Evolutionary conservation across 2,797 vertebrate genomes (phyloP), one percentile per base, ranked within the genome.

Genomic region (Sebastes miniatus): DNA sequence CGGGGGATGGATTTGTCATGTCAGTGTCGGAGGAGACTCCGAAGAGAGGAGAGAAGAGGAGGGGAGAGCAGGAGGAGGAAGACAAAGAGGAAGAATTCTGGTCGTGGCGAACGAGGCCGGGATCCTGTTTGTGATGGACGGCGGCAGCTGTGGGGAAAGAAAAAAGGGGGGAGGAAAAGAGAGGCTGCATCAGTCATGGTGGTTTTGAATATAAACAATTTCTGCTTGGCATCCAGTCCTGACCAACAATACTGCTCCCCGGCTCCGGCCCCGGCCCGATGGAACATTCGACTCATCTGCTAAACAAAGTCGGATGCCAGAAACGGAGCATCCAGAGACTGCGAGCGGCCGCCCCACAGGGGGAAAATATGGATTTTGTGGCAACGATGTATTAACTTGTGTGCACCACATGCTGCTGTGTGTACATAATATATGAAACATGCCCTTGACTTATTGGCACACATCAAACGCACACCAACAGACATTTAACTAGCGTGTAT

Each of bases 151-250:
- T 24, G 43, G 79, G 77, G 75, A 83, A 54, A 82, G 75, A 56
- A 31, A 63, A 27, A 36, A 27, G 8, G 59, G n/a, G 57, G 61
- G 64, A 31, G 34, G 58, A 64, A 73, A 64, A 70, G 63, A 77
- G 86, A 83, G 87, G 66, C 76, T 80, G 73, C 79, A 88, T 94
- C 87, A 93, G 90, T 92, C 91, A 91, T 24, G 77, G 85, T 71
- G 90, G 88, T 91, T 93, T 91, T 81, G 59, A 89, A 90, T 78
- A 52, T 86, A 90, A 89, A 91, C 87, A 86, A 18, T 89, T 88
- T 85, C 67, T 83, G 70, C 88, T 89, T 81, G 89, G 86, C 80
- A 71, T 84, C 69, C 77, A 71, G 34, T 86, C 73, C 81, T 63
- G 61, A 87, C 72, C 79, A 54, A 75, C 88, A 81, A 62, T 27